These are phyloP conservation scores for Dysmachus trigonus DNA, from an alignment of 2,888 invertebrate genomes.

Conservation along the genomic window DNA sequence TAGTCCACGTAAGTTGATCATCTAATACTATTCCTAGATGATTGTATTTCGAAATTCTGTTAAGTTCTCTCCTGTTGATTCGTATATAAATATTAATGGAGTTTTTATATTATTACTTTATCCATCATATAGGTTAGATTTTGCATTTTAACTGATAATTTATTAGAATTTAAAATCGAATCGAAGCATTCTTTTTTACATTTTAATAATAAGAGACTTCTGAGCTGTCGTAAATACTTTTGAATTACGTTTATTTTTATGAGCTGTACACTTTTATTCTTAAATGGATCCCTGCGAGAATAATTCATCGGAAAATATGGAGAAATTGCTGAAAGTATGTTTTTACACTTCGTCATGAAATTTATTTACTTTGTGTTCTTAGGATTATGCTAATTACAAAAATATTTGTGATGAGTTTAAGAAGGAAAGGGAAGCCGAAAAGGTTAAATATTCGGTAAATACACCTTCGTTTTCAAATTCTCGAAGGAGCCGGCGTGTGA, in stretches of 20 bases:
- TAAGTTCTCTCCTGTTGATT: too few species aligned
- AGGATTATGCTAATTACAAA: constrained; percentile 1
- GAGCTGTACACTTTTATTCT: background rate
- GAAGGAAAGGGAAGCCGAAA: background rate
- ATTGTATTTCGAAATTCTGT: too few species aligned
- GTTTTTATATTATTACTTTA: too few species aligned
- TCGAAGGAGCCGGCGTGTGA: background rate
- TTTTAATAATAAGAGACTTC: background rate
- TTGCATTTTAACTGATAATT: too few species aligned
- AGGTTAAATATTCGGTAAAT: background rate
- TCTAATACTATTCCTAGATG: too few species aligned
- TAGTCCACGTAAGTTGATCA: too few species aligned
- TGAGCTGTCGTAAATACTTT: background rate
- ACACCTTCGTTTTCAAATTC: background rate
- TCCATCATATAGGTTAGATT: too few species aligned
- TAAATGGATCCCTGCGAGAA: background rate
- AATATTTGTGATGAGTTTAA: background rate
- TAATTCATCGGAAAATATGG: background rate
- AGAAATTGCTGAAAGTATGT: background rate
- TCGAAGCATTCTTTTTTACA: background rate
- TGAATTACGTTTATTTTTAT: background rate
- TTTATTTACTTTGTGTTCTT: background rate
- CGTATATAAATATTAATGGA: too few species aligned
- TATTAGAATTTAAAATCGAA: background rate
- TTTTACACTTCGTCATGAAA: background rate